Conservation (phyloP, 2,797 vertebrate species). For the Anguilla anguilla region DNA sequence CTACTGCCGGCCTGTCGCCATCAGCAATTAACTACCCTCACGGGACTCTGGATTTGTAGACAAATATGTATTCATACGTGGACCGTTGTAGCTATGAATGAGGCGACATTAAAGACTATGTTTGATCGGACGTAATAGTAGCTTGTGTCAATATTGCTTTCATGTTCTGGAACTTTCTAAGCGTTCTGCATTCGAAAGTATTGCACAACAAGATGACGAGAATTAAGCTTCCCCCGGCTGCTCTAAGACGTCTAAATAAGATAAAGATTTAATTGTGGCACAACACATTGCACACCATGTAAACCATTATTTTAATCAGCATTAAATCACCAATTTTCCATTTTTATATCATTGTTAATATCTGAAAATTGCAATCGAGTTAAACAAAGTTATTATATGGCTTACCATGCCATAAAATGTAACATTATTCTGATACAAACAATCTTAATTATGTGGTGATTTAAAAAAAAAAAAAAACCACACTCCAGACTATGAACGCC, state of each 20-base stretch:
- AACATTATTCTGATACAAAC: no score
- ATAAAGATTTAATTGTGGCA: background rate
- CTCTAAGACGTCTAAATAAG: background rate
- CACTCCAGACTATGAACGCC: background rate
- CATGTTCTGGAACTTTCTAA: background rate
- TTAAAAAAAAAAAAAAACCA: background rate
- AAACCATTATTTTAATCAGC: no score
- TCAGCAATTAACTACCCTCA: slow-evolving; percentile 42
- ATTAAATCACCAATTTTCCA: no score
- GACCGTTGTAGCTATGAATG: slow-evolving; percentile 43
- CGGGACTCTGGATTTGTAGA: slow-evolving; percentile 61
- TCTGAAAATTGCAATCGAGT: no score
- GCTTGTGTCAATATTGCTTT: background rate
- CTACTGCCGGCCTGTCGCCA: background rate
- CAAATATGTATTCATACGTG: slow-evolving; percentile 56
- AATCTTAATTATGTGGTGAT: background rate
- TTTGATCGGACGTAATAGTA: background rate
- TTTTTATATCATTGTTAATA: no score
- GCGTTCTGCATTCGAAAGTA: background rate
- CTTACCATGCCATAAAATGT: no score
- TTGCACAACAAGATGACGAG: background rate
- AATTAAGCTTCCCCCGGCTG: background rate
- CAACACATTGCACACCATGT: background rate
- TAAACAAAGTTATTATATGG: no score
- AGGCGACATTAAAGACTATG: background rate